Base-by-base conservation (phyloP, 64 coral and sea anemone species). In the Platygyra sinensis region DNA sequence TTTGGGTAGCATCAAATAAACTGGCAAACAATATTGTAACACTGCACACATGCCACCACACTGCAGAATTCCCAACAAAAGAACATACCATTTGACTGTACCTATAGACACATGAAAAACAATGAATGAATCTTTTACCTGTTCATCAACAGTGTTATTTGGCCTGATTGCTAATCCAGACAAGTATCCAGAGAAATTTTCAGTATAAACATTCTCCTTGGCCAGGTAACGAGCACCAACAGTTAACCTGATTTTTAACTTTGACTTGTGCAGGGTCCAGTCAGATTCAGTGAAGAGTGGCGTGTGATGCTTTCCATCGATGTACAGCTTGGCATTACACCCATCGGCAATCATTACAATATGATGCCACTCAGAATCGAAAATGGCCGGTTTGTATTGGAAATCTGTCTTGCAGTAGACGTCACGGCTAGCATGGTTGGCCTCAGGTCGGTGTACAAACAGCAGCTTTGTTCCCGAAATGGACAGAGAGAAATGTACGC, bases 361-460 rank as follows among this genome's bases (percentile, higher is more conserved):
- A 24, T 97, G 95, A 77, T 97, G 95, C 95, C 95, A 97, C 62
- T 91, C 79, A 18, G 60, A 69, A 30, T 97, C 92, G 88, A 94
- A 93, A 31, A 97, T 81, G 17, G 63, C 55, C 6, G 92, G 73
- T 28, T 88, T 87, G 63, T 94, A 97, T 30, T 93, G 95, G 77
- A 87, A 97, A 61, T 90, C 89, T 52, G 95, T 64, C 30, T 97
- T 91, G 78, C 91, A 97, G 84, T 93, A 97, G 46, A 89, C 60
- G 82, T 97, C 85, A 16, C 79, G 87, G 17, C 80, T 91, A 42
- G 86, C 95, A 83, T 92, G 88, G 67, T 73, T 74, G 50, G 95
- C 72, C 72, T 93, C 95, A 32, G 74, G 88, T 12, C 91, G 83
- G 55, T 97, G 95, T 31, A 77, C 84, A 59, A 97, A 86, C 14